Evolutionary conservation across 1,140 invertebrate species (phyloP), one percentile per base, ranked within the genome.

Genomic region (Habropoda laboriosa): DNA sequence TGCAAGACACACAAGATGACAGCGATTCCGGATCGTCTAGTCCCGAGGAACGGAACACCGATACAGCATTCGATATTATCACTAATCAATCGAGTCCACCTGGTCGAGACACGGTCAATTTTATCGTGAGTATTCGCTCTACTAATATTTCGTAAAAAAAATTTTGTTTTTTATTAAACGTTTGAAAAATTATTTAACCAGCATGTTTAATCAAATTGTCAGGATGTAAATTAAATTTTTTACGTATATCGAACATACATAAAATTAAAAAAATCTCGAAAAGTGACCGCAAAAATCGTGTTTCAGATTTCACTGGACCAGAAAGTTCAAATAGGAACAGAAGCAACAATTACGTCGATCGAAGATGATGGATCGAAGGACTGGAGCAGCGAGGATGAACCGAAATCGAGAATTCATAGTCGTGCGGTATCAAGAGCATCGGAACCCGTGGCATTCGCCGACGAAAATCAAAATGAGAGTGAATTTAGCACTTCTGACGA

Each of bases 21-120:
- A 80, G 83, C 38, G 84, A 82, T 58, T 89, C 79, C 71, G 49
- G 72, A 64, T 89, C 85, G 6, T 81, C 83, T 61, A 71, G 70
- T 16, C 61, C 81, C 10, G 81, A 77, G 8, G 76, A 70, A 47
- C 67, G 49, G 38, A 75, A 86, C 1, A 79, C 49, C 4, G 82
- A 87, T 27, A 77, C 87, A 30, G 89, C 89, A 30, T 89, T 91
- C 61, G 86, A 90, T 70, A 58, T 90, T 30, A 89, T 90, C 30
- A 82, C 86, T 32, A 53, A 63, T 18, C 81, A 88, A 64, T 67
- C 82, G 32, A 82, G 57, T 70, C 51, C 73, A 47, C 82, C 68
- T 35, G 73, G 60, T 53, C 77, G 57, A 35, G 80, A 88, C 27
- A 67, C 81, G 1, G 61, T 77, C 21, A 83, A 89, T 45, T 87